Evolutionary conservation across 2,113 vertebrate genomes (phyloP).

Genomic region (Cololabis saira): DNA sequence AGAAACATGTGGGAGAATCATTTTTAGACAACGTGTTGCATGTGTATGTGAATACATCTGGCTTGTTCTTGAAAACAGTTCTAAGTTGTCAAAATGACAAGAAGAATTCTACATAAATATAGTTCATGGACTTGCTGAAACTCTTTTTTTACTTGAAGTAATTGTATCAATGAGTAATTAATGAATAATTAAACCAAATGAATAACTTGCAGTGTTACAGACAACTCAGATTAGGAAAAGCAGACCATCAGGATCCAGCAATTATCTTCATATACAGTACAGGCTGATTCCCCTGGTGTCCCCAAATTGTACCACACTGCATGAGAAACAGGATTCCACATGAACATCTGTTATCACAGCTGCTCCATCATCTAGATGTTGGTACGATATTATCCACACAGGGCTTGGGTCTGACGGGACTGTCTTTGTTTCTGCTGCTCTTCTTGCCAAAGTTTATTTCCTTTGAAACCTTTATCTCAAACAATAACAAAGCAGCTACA

Average conservation of each 20-base stretch:
- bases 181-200: conserved; percentile 31
- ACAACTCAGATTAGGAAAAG: conserved; percentile 31
- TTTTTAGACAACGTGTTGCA: neutral
- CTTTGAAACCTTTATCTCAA: conserved; percentile 26
- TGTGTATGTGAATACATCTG: neutral
- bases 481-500: conserved; percentile 18
- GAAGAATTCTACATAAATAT: conserved; percentile 8
- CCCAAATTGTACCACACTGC: conserved; percentile 30
- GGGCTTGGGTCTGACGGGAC: conserved; percentile 41
- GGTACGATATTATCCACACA: conserved; percentile 56
- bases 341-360: conserved; percentile 76
- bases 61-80: neutral
- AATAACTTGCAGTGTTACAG: conserved; percentile 44
- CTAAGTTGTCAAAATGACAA: neutral
- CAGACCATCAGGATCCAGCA: conserved; percentile 44
- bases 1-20: too few relatives aligned
- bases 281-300: conserved; percentile 50
- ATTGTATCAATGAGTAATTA: conserved; percentile 35
- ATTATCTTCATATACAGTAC: conserved; percentile 56
- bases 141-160: neutral
- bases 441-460: conserved; percentile 46
- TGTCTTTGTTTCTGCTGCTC: conserved; percentile 46
- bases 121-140: conserved; percentile 3
- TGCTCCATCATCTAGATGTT: conserved; percentile 66
- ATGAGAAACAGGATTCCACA: conserved; percentile 55